Evolutionary conservation across 2,113 vertebrate species (phyloP).

Genomic region (Mystacornis crossleyi): DNA sequence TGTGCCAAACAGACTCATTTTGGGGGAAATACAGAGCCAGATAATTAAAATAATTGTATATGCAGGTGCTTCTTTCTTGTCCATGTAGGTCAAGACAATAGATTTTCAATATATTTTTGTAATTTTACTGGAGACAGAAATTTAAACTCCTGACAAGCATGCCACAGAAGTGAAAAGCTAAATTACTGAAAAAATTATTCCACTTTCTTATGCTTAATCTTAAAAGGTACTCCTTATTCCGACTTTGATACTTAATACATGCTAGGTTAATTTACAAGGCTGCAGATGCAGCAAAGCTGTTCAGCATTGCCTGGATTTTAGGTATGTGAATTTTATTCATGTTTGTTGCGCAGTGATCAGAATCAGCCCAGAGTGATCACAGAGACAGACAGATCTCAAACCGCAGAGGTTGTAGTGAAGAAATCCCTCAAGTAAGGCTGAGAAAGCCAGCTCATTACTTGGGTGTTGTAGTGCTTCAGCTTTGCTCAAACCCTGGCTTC

Average conservation of each 20-base stretch:
- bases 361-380: neutral
- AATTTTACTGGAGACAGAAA: neutral
- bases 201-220: neutral
- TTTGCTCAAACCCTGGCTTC: neutral
- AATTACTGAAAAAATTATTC: neutral
- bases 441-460: neutral
- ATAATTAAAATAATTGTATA: neutral
- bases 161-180: neutral
- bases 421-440: neutral
- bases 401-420: neutral
- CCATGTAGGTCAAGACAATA: neutral
- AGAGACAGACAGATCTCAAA: neutral
- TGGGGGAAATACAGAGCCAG: neutral
- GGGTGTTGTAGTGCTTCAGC: neutral
- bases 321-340: neutral
- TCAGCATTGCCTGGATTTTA: neutral
- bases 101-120: neutral
- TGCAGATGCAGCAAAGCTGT: neutral
- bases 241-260: neutral
- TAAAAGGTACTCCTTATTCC: neutral
- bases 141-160: neutral
- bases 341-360: neutral
- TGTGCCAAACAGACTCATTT: neutral
- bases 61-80: neutral
- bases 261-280: neutral